Conservation (phyloP, 2,888 invertebrate genomes). For the Sinohyriopsis cumingii region DNA sequence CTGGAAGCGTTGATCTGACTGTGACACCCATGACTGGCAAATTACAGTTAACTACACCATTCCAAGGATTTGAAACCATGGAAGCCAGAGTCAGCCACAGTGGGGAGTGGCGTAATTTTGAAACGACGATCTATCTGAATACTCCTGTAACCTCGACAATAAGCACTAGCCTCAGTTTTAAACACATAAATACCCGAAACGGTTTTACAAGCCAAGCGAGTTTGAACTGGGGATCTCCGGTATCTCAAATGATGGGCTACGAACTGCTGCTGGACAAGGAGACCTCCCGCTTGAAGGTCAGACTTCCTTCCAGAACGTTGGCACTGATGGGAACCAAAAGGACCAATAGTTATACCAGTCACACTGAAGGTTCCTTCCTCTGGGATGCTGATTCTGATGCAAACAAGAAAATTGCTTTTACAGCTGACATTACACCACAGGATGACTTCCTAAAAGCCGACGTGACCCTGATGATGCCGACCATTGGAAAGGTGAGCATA, state of each 20-base stretch:
- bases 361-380: conserved; percentile 30
- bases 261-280: conserved; percentile 16
- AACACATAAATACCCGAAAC: conserved; percentile 1
- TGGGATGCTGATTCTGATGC: conserved; percentile 55
- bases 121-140: no score
- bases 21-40: conserved; percentile 36
- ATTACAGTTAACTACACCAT: conserved; percentile 28
- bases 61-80: conserved; percentile 24
- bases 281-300: conserved; percentile 33
- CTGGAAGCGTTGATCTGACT: conserved; percentile 28
- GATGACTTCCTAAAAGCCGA: conserved; percentile 34
- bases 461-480: conserved; percentile 42
- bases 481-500: conserved; percentile 42
- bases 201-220: conserved; percentile 9
- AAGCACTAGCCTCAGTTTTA: no score
- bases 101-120: conserved; percentile 8
- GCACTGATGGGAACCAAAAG: conserved; percentile 24
- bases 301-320: conserved; percentile 37
- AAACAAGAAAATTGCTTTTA: conserved; percentile 41
- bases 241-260: conserved; percentile 19
- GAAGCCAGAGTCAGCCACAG: conserved; percentile 25
- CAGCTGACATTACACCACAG: conserved; percentile 20
- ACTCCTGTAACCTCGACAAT: no score
- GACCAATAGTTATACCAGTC: conserved; percentile 1
- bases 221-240: conserved; percentile 16